Percentiles rank a stretch among this genome's conserved stretches.
Conservation (phyloP, 2,113 vertebrate genomes). For the Lagopus muta region DNA sequence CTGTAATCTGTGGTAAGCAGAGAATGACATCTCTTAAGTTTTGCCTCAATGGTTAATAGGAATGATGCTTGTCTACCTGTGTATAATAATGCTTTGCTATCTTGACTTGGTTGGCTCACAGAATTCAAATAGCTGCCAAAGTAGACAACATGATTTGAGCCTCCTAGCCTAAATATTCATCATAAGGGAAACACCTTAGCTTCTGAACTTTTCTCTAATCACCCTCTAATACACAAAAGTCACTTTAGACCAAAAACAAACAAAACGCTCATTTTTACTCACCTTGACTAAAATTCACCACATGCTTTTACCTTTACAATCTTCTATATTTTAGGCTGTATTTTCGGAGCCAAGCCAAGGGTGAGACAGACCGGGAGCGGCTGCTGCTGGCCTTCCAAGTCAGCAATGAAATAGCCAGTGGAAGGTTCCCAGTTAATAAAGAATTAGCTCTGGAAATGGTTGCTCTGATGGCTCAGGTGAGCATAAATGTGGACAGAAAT, state of each 20-base stretch:
- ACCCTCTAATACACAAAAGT: not conserved
- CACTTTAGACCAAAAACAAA: not conserved
- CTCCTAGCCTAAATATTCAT: not conserved
- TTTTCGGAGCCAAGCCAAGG: slow-evolving; percentile 87
- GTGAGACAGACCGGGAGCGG: slow-evolving; percentile 88
- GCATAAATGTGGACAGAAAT: not conserved
- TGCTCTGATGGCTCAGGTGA: slow-evolving; percentile 89
- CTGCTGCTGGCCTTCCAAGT: slow-evolving; percentile 89
- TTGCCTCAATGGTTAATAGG: not conserved
- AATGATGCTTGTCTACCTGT: not conserved
- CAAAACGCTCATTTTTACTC: not conserved
- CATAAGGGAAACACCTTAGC: not conserved
- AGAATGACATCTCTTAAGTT: not conserved
- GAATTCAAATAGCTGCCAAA: not conserved
- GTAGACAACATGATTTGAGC: not conserved
- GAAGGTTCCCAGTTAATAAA: slow-evolving; percentile 90
- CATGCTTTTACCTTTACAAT: not conserved
- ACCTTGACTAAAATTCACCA: not conserved
- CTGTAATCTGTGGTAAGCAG: not conserved
- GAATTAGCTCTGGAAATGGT: slow-evolving; percentile 90
- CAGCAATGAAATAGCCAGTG: slow-evolving; percentile 84
- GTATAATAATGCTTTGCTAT: not conserved
- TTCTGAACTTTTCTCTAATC: not conserved
- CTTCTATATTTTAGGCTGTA: slow-evolving; percentile 75
- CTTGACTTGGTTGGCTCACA: not conserved